Percentiles rank a stretch among this genome's conserved stretches.
These are phyloP conservation scores for Chrysolina haemoptera DNA, from an alignment of 2,888 invertebrate genomes.

Conservation along the genomic window DNA sequence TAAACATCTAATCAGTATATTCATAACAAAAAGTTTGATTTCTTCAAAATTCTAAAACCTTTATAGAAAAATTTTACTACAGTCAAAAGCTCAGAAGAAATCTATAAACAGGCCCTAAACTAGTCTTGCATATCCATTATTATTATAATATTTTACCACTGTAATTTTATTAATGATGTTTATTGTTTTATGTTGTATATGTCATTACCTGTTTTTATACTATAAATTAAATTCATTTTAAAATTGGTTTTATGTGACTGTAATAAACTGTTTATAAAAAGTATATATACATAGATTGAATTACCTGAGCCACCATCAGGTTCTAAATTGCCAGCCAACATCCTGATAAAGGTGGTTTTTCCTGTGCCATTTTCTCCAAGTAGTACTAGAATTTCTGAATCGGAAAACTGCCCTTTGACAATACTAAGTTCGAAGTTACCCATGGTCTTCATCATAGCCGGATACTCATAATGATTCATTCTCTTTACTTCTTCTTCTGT, in stretches of 20 bases:
- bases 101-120: too few relatives aligned
- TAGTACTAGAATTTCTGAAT: slow-evolving; percentile 98
- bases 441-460: slow-evolving; percentile 90
- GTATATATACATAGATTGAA: slow-evolving; percentile 17
- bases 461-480: slow-evolving; percentile 97
- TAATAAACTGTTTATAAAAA: neutral
- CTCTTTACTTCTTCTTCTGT: slow-evolving; percentile 97
- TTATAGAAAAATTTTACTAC: too few relatives aligned
- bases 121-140: too few relatives aligned
- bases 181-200: too few relatives aligned
- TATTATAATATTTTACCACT: too few relatives aligned
- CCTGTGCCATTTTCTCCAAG: slow-evolving; percentile 99
- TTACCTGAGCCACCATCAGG: slow-evolving; percentile 86
- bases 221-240: too few relatives aligned
- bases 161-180: too few relatives aligned
- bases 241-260: neutral
- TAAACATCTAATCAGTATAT: slow-evolving; percentile 7
- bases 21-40: too few relatives aligned
- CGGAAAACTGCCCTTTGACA: slow-evolving; percentile 94
- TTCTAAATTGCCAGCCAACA: slow-evolving; percentile 96
- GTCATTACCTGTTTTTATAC: too few relatives aligned
- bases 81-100: too few relatives aligned
- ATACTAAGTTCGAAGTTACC: slow-evolving; percentile 86
- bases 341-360: slow-evolving; percentile 98
- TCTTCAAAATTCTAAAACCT: too few relatives aligned